phyloP scores from a whole-genome alignment of 2,888 invertebrate species.

The Stenotaenia linearis region DNA sequence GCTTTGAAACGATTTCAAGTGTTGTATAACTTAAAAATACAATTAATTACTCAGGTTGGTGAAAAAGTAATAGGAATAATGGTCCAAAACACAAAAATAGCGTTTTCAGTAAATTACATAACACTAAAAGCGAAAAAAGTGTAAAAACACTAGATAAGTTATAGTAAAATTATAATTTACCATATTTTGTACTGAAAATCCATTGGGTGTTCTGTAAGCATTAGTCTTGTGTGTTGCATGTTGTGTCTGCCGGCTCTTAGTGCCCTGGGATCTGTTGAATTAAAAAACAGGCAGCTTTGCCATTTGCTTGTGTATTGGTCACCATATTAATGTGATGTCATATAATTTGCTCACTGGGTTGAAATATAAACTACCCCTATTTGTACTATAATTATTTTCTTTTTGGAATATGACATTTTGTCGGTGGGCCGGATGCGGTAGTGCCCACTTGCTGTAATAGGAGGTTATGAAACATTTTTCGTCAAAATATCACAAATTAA shows the following conservation, averaged over 20 bases:
- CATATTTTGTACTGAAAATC: background rate
- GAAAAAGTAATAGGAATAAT: too few relatives aligned
- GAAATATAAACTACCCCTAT: background rate
- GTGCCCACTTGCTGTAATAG: background rate
- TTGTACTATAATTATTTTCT: background rate
- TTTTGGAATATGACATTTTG: background rate
- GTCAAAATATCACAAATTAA: background rate
- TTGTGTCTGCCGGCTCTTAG: background rate
- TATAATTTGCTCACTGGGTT: background rate
- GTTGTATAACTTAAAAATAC: background rate
- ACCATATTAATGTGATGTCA: background rate
- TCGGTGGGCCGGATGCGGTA: background rate
- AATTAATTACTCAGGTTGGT: too few relatives aligned
- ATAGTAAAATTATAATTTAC: background rate
- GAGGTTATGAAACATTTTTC: background rate
- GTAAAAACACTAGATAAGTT: background rate
- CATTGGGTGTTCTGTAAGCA: background rate
- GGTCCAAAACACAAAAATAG: too few relatives aligned
- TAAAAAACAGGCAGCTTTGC: background rate
- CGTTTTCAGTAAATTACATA: too few relatives aligned
- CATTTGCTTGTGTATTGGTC: background rate
- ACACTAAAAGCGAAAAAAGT: background rate
- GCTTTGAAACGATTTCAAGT: too few relatives aligned
- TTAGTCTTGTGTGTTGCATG: constrained; percentile 2
- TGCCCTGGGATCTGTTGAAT: constrained; percentile 5